phyloP scores from a whole-genome alignment of 2,113 vertebrate genomes.

The Calonectris borealis region DNA sequence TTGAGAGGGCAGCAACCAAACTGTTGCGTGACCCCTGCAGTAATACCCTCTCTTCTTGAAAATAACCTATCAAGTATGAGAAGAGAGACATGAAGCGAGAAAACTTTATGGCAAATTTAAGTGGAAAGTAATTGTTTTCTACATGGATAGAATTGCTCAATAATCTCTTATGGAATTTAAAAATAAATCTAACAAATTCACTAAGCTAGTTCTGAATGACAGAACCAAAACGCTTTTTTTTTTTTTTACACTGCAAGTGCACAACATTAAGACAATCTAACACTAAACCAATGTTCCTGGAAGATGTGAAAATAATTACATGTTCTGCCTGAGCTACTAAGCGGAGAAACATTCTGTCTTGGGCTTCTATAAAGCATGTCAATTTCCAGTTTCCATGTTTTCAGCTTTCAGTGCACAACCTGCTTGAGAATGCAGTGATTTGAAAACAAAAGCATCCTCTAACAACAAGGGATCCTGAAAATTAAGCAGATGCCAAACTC shows the following conservation, averaged over 20 bases:
- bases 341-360: conserved; percentile 38
- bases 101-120: conserved; percentile 60
- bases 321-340: conserved; percentile 63
- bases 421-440: conserved; percentile 33
- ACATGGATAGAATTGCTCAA: conserved; percentile 40
- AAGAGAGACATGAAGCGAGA: neutral
- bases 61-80: conserved; percentile 30
- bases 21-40: neutral
- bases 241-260: neutral
- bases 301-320: conserved; percentile 72
- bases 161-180: conserved; percentile 52
- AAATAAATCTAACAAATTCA: conserved; percentile 50
- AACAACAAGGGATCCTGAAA: conserved; percentile 34
- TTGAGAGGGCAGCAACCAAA: neutral
- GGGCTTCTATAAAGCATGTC: conserved; percentile 25
- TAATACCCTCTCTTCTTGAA: neutral
- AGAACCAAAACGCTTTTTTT: conserved; percentile 14
- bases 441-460: conserved; percentile 54
- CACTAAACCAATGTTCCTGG: conserved; percentile 7
- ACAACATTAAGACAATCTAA: conserved; percentile 38
- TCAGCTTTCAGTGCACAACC: conserved; percentile 16
- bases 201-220: conserved; percentile 40
- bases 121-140: conserved; percentile 61
- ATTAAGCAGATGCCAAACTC: conserved; percentile 34
- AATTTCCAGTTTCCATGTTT: conserved; percentile 62